Conservation (phyloP, 2,113 vertebrate species). For the Phycodurus eques region DNA sequence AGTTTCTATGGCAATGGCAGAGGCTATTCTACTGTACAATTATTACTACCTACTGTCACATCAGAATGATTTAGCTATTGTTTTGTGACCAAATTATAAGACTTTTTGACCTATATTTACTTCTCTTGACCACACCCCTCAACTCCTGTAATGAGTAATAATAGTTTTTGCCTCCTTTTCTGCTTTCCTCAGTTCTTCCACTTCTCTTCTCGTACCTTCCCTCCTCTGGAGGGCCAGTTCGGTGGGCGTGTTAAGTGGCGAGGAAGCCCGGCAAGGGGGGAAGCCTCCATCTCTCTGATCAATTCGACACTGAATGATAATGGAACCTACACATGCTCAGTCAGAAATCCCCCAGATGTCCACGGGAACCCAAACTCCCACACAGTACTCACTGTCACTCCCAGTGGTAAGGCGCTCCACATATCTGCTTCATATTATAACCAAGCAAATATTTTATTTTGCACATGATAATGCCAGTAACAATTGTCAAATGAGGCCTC, state of each 20-base stretch:
- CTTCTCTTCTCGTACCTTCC: slow-evolving; percentile 79
- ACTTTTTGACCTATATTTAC: not conserved
- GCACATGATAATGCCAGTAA: not conserved
- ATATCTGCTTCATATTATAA: not conserved
- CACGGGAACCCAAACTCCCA: slow-evolving; percentile 81
- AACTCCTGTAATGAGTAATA: not conserved
- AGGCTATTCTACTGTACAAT: not conserved
- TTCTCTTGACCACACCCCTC: not conserved
- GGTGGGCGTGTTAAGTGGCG: slow-evolving; percentile 79
- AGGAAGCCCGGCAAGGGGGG: slow-evolving; percentile 75
- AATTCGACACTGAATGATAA: slow-evolving; percentile 80
- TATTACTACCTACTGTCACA: not conserved
- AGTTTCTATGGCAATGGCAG: slow-evolving; percentile 5
- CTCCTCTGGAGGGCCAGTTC: slow-evolving; percentile 72
- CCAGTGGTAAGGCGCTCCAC: slow-evolving; percentile 72
- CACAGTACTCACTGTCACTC: slow-evolving; percentile 77
- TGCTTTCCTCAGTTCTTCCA: slow-evolving; percentile 80
- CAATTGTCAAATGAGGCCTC: not conserved
- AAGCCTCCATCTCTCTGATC: slow-evolving; percentile 81
- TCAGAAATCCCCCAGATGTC: slow-evolving; percentile 91
- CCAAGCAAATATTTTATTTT: not conserved
- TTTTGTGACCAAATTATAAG: not conserved
- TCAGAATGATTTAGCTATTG: not conserved
- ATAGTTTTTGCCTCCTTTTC: not conserved
- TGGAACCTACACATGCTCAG: slow-evolving; percentile 85